Conservation (phyloP, 2,797 vertebrate genomes). For the Alexandromys oeconomus region DNA sequence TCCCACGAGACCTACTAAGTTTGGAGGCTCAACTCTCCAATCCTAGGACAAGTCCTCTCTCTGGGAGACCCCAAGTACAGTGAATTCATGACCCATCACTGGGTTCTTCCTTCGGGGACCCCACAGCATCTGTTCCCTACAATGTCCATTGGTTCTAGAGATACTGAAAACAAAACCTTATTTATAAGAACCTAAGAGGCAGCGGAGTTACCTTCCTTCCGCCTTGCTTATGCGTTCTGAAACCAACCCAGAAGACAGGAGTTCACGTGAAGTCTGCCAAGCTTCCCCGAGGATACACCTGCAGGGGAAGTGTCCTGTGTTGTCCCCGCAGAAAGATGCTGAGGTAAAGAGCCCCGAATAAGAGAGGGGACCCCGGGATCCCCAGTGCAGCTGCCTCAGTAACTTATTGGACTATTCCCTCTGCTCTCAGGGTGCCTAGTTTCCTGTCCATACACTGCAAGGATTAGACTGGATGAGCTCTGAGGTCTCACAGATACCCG, state of each 20-base stretch:
- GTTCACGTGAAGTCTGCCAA: slow-evolving; percentile 47
- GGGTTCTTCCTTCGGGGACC: slow-evolving; percentile 42
- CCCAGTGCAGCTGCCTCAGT: neutral
- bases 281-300: neutral
- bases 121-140: slow-evolving; percentile 50
- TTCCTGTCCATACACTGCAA: neutral
- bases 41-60: neutral
- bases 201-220: slow-evolving; percentile 41
- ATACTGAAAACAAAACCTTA: slow-evolving; percentile 61
- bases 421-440: neutral
- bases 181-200: slow-evolving; percentile 62
- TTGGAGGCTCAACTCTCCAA: neutral
- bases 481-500: neutral
- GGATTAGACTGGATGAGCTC: neutral
- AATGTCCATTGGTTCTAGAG: slow-evolving; percentile 49
- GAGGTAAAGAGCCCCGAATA: neutral
- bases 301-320: neutral
- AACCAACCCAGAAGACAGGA: slow-evolving; percentile 63
- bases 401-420: neutral
- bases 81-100: neutral
- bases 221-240: slow-evolving; percentile 52
- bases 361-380: neutral
- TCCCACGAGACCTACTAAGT: neutral
- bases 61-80: neutral
- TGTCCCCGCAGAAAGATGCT: neutral